Evolutionary conservation across 2,113 vertebrate genomes (phyloP).

Genomic region (Equus quagga): DNA sequence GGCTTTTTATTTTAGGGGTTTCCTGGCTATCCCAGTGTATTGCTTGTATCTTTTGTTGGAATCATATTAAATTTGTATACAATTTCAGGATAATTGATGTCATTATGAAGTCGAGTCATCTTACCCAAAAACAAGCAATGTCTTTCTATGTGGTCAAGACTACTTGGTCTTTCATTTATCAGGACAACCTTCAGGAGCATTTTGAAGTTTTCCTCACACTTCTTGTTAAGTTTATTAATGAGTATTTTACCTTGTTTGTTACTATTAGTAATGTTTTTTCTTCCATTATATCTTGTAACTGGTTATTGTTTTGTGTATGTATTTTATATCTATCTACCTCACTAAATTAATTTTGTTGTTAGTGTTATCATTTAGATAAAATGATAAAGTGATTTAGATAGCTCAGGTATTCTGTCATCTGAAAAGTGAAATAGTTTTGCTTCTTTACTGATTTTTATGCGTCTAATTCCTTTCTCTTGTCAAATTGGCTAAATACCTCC

Average conservation of each 20-base stretch:
- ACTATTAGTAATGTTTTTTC: neutral
- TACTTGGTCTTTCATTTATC: neutral
- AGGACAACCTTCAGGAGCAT: neutral
- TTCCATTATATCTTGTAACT: neutral
- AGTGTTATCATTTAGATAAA: neutral
- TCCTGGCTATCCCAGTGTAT: neutral
- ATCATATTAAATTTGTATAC: neutral
- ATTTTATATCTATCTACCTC: neutral
- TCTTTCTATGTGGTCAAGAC: neutral
- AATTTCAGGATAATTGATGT: neutral
- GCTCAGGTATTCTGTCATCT: neutral
- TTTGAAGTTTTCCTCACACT: conserved; percentile 11
- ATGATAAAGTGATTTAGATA: neutral
- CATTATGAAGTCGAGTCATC: neutral
- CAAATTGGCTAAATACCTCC: conserved; percentile 19
- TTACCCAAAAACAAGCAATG: neutral
- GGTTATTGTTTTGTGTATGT: neutral
- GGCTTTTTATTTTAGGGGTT: neutral
- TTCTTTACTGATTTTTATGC: neutral
- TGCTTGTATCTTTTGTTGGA: neutral
- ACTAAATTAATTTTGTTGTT: neutral
- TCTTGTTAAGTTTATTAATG: neutral
- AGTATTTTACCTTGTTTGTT: neutral
- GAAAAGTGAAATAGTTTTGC: neutral
- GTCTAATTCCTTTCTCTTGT: neutral